Evolutionary conservation across 2,797 vertebrate species (phyloP).

Genomic region (Gouania willdenowi): DNA sequence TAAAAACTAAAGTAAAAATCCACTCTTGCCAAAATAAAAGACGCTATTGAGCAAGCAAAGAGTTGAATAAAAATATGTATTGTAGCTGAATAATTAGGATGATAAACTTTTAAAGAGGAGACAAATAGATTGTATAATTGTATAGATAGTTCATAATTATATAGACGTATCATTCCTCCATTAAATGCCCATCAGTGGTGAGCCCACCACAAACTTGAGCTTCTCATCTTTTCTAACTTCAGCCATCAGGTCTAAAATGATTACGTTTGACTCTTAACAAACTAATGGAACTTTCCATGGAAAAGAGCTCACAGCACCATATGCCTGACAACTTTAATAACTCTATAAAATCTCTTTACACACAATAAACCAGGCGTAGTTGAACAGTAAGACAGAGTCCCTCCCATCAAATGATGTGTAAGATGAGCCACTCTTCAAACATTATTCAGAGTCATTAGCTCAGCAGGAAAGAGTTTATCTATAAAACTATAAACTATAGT

Average conservation of each 20-base stretch:
- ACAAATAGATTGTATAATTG: too few relatives aligned
- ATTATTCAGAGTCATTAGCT: conserved; percentile 18
- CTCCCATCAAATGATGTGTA: conserved; percentile 10
- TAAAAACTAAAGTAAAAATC: too few relatives aligned
- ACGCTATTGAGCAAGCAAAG: too few relatives aligned
- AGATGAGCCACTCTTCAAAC: conserved; percentile 18
- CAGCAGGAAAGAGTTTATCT: conserved; percentile 1
- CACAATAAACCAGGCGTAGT: conserved; percentile 10
- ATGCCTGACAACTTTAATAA: conserved; percentile 37
- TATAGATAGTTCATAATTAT: too few relatives aligned
- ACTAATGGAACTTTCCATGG: conserved; percentile 41
- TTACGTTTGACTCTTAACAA: neutral
- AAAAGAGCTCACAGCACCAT: conserved; percentile 32
- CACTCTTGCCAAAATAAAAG: too few relatives aligned
- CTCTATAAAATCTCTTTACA: conserved; percentile 38
- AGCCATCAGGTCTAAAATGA: conserved; percentile 2
- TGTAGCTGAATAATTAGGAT: too few relatives aligned
- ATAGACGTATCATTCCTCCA: too few relatives aligned
- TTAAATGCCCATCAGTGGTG: too few relatives aligned
- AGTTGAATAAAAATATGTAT: too few relatives aligned
- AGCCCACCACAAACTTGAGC: conserved; percentile 14
- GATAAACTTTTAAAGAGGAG: too few relatives aligned
- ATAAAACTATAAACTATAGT: too few relatives aligned
- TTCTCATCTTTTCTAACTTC: neutral
- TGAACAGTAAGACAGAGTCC: conserved; percentile 7